Conservation (phyloP, 2,888 invertebrate genomes). For the Megamerina dolium region DNA sequence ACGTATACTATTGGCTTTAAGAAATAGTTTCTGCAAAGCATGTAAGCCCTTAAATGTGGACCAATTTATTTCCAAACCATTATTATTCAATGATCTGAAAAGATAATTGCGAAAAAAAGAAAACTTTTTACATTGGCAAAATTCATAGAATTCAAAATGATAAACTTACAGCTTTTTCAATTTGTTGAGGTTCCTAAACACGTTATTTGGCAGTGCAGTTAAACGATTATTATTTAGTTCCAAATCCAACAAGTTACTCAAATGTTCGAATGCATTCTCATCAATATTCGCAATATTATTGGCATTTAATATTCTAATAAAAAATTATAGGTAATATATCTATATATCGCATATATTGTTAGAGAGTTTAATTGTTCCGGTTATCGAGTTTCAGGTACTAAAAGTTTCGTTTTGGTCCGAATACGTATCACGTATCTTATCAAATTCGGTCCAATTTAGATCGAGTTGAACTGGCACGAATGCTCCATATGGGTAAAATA, state of each 20-base stretch:
- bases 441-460: no score
- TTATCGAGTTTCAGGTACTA: no score
- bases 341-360: no score
- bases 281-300: conserved; percentile 70
- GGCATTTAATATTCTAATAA: conserved; percentile 60
- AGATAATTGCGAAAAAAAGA: background rate
- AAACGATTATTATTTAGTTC: conserved; percentile 77
- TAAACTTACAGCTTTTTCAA: conserved; percentile 68
- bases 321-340: conserved; percentile 29
- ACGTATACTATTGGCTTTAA: conserved; percentile 74
- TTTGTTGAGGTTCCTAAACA: conserved; percentile 63
- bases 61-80: conserved; percentile 61
- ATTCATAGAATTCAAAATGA: background rate
- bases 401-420: no score
- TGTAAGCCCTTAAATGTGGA: conserved; percentile 74
- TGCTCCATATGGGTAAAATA: no score
- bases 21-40: conserved; percentile 65
- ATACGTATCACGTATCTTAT: no score
- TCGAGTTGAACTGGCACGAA: no score
- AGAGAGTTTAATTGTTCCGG: no score
- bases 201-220: conserved; percentile 62
- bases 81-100: conserved; percentile 36
- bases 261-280: conserved; percentile 65
- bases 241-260: conserved; percentile 65
- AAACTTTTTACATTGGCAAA: background rate